Conservation (phyloP, 2,888 invertebrate species). For the Adineta ricciae region DNA sequence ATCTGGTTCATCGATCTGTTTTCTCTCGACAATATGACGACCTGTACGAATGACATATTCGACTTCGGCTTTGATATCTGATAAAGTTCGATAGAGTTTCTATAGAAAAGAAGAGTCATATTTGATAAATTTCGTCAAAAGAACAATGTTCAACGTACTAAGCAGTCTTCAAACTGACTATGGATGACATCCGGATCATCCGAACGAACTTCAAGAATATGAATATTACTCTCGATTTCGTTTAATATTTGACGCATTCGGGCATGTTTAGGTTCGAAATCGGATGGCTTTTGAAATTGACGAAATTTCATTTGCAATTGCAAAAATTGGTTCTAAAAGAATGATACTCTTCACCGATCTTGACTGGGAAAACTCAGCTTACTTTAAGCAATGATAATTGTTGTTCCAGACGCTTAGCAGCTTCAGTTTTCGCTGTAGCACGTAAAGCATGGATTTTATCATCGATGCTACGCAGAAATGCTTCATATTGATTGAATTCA, state of each 20-base stretch:
- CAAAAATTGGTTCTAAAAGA: background rate
- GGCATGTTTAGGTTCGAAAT: constrained; percentile 61
- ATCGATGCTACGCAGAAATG: constrained; percentile 59
- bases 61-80: constrained; percentile 74
- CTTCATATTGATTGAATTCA: constrained; percentile 63
- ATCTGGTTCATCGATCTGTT: constrained; percentile 60
- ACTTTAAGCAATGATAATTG: constrained; percentile 62
- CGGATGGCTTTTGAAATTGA: constrained; percentile 51
- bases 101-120: background rate
- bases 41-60: constrained; percentile 72
- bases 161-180: constrained; percentile 28
- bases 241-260: constrained; percentile 63
- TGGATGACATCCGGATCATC: constrained; percentile 33
- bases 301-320: constrained; percentile 29
- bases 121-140: background rate
- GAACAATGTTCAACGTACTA: background rate
- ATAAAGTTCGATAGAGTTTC: constrained; percentile 70
- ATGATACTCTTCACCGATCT: too few species aligned
- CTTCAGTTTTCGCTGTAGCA: constrained; percentile 63
- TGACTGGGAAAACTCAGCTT: constrained; percentile 29
- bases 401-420: constrained; percentile 64
- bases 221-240: constrained; percentile 56
- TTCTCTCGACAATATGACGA: constrained; percentile 67
- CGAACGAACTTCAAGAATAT: constrained; percentile 26
- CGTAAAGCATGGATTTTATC: constrained; percentile 61